Base-by-base conservation (phyloP, 1,140 invertebrate genomes). In the Sarcophaga peregrina region DNA sequence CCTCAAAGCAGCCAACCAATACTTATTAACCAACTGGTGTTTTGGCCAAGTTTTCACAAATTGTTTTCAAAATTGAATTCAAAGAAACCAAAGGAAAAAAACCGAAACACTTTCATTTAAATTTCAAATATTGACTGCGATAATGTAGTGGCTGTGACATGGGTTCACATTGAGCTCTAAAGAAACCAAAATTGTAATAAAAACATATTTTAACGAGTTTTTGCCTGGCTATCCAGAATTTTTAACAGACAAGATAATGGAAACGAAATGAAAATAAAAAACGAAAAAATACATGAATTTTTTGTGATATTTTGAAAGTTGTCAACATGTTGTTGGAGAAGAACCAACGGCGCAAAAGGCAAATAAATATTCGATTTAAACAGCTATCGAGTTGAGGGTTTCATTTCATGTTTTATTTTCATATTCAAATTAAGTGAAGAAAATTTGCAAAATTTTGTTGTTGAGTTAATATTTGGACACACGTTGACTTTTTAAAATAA, bases 361-460 rank as follows among this genome's bases (percentile, higher is more conserved):
- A 58, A 10, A 58, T 15, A 58, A 58, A 58, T 15, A 58, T 15
- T 58, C 15, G n/a, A 58, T 15, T 58, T 58, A 4, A 37, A 37
- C 25, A 37, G 25, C 15, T 58, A 58, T 15, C 7, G 54, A 58
- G n/a, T 58, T 10, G 0, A 58, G 52, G n/a, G 13, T 58, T n/a
- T 58, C n/a, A n/a, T n/a, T n/a, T n/a, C n/a, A n/a, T n/a, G n/a
- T n/a, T n/a, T n/a, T 58, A 58, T 58, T 58, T n/a, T 37, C 4
- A 15, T 58, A 58, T 58, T 58, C n/a, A 58, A 58, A 58, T 58
- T 58, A 58, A 58, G 54, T 58, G 54, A 58, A 58, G 11, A 58
- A 58, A 58, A n/a, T 58, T n/a, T 37, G 4, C 25, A 37, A 37
- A 37, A 2, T 37, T 4, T 4, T 37, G 25, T 58, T 58, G 54